These are phyloP conservation scores for Masnerella sp. DNA, from an alignment of 2,888 invertebrate species.

Conservation along the genomic window DNA sequence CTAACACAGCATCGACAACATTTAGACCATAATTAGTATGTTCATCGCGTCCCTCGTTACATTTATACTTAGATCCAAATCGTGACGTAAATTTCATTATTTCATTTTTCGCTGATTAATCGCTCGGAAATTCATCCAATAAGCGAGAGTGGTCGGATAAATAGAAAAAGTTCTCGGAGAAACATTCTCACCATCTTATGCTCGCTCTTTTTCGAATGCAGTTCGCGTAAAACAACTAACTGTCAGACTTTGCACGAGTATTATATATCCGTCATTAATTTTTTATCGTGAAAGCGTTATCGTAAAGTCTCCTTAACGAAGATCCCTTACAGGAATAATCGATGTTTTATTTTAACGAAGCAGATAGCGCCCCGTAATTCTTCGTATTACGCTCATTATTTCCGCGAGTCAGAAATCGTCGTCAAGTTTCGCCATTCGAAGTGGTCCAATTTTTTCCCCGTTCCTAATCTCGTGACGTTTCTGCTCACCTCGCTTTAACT, in stretches of 20 bases:
- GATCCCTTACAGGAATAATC: slow-evolving; percentile 35
- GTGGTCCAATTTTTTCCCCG: background rate
- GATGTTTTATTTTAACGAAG: slow-evolving; percentile 35
- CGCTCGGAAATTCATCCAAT: slow-evolving; percentile 14
- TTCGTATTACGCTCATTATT: slow-evolving; percentile 36
- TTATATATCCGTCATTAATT: slow-evolving; percentile 18
- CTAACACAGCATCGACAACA: too few relatives aligned
- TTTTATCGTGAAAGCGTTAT: slow-evolving; percentile 13
- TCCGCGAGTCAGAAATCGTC: slow-evolving; percentile 11
- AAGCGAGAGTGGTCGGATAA: background rate
- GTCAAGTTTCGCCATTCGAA: slow-evolving; percentile 5
- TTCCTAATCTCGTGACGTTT: slow-evolving; percentile 7
- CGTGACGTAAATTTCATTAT: too few relatives aligned
- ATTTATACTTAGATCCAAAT: too few relatives aligned
- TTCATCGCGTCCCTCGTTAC: too few relatives aligned
- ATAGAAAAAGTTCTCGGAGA: background rate
- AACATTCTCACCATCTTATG: slow-evolving; percentile 15
- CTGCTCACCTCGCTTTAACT: slow-evolving; percentile 5
- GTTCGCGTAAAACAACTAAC: slow-evolving; percentile 24
- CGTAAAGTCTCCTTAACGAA: slow-evolving; percentile 20
- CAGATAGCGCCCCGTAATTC: slow-evolving; percentile 14
- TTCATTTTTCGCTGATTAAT: too few relatives aligned
- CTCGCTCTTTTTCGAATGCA: slow-evolving; percentile 17
- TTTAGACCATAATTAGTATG: too few relatives aligned
- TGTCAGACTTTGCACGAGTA: slow-evolving; percentile 5